phyloP scores from a whole-genome alignment of 2,113 vertebrate species.

The Myrmecophaga tridactyla region DNA sequence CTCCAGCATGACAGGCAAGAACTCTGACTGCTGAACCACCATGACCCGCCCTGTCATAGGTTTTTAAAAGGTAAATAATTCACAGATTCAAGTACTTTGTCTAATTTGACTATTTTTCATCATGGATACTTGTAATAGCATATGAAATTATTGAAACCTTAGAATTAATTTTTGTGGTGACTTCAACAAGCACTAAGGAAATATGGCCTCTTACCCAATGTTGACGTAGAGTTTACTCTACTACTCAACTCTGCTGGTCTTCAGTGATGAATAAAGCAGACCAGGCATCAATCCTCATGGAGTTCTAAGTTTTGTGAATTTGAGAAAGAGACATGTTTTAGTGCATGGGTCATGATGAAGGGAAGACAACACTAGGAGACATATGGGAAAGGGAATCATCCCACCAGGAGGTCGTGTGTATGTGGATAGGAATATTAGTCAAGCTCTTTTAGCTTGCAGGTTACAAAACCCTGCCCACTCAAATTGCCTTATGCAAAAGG shows the following conservation, averaged over 20 bases:
- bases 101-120: not conserved
- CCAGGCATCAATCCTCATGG: too few relatives aligned
- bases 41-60: too few relatives aligned
- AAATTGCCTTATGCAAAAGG: not conserved
- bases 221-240: not conserved
- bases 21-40: too few relatives aligned
- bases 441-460: not conserved
- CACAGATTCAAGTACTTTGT: not conserved
- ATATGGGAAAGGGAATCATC: not conserved
- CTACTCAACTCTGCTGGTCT: too few relatives aligned
- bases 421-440: not conserved
- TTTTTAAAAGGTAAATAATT: not conserved
- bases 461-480: not conserved
- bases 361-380: not conserved
- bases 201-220: not conserved
- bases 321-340: not conserved
- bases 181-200: not conserved
- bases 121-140: not conserved
- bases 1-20: too few relatives aligned
- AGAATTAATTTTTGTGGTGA: not conserved
- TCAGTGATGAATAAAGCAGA: not conserved
- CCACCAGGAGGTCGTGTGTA: not conserved
- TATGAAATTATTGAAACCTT: not conserved
- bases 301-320: not conserved
- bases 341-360: not conserved